Evolutionary conservation across 2,888 invertebrate species (phyloP).

Genomic region (Ophioninae sp.): DNA sequence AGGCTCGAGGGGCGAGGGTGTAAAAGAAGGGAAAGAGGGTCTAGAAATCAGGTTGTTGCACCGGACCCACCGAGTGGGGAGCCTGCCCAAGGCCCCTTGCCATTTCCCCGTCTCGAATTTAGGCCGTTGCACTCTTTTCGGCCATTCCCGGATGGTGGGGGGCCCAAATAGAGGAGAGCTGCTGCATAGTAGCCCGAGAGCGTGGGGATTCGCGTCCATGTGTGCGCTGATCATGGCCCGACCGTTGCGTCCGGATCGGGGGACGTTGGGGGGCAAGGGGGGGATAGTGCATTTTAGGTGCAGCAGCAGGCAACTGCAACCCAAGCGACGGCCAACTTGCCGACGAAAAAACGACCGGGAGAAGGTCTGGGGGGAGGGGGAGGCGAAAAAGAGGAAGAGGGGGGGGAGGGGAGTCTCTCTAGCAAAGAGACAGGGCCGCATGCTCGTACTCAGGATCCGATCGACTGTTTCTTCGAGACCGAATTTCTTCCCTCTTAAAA

Average conservation of each 20-base stretch:
- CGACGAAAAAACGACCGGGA: conserved; percentile 63
- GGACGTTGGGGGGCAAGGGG: conserved; percentile 68
- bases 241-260: conserved; percentile 70
- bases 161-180: conserved; percentile 77
- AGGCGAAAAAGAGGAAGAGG: conserved; percentile 48
- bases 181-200: conserved; percentile 65
- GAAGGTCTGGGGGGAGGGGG: conserved; percentile 56
- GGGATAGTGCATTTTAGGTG: conserved; percentile 77
- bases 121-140: conserved; percentile 81
- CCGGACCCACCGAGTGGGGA: conserved; percentile 72
- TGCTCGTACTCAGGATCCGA: conserved; percentile 67
- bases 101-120: conserved; percentile 78
- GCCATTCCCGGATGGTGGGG: conserved; percentile 75
- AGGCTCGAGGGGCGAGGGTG: conserved; percentile 62
- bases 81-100: conserved; percentile 79
- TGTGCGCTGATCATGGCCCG: conserved; percentile 61
- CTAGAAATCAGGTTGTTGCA: conserved; percentile 81
- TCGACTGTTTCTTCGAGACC: conserved; percentile 48
- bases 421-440: conserved; percentile 80
- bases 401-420: conserved; percentile 75
- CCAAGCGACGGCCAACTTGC: conserved; percentile 67
- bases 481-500: conserved; percentile 41
- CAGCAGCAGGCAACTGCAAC: conserved; percentile 70
- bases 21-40: conserved; percentile 70
- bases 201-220: conserved; percentile 60